Conservation (phyloP, 2,888 invertebrate genomes). For the Machimus rusticus region DNA sequence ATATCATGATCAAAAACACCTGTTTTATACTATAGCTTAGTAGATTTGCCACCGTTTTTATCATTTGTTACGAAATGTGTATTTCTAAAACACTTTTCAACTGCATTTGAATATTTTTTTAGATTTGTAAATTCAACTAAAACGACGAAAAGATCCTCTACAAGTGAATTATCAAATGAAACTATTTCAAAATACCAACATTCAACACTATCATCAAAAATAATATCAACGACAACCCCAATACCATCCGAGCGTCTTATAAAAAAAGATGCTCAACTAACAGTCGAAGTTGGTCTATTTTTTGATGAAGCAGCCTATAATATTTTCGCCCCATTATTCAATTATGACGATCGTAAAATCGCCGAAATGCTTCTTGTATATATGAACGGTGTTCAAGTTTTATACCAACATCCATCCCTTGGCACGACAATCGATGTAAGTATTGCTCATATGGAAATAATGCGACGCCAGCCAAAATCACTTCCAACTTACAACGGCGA, state of each 20-base stretch:
- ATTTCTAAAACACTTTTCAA: not conserved
- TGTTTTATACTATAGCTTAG: too few relatives aligned
- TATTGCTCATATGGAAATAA: conserved; percentile 74
- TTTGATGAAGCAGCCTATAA: conserved; percentile 78
- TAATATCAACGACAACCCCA: not conserved
- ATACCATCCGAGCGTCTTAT: not conserved
- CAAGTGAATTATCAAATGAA: not conserved
- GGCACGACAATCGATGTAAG: conserved; percentile 72
- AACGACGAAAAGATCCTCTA: not conserved
- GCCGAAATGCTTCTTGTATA: conserved; percentile 81
- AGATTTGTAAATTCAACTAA: not conserved
- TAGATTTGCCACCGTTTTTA: too few relatives aligned
- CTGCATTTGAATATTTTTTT: not conserved
- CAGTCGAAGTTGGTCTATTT: conserved; percentile 77
- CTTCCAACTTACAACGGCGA: conserved; percentile 73
- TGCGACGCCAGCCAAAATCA: conserved; percentile 70
- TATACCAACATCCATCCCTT: conserved; percentile 79
- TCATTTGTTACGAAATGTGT: too few relatives aligned
- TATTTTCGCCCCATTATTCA: conserved; percentile 73
- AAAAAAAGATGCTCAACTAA: conserved; percentile 60
- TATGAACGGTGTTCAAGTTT: conserved; percentile 79
- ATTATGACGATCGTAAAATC: conserved; percentile 71
- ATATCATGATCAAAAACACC: too few relatives aligned
- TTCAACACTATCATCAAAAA: not conserved
- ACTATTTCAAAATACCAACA: not conserved